Conservation (phyloP, 2,888 invertebrate species). For the Tinea trinotella region DNA sequence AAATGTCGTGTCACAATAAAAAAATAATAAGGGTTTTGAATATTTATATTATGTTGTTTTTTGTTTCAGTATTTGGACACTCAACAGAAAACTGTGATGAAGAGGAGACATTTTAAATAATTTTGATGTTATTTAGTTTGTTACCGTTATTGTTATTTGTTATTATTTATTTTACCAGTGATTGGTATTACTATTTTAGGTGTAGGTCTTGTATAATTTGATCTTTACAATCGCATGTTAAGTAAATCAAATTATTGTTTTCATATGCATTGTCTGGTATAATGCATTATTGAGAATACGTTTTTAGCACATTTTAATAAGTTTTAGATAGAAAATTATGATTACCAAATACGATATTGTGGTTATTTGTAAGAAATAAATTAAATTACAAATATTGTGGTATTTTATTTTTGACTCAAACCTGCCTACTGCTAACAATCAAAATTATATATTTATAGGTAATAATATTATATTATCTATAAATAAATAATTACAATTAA, state of each 20-base stretch:
- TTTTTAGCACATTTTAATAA: conserved; percentile 40
- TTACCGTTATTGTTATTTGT: conserved; percentile 61
- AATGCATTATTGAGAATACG: conserved; percentile 42
- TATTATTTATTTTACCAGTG: conserved; percentile 38
- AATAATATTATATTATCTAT: too few relatives aligned
- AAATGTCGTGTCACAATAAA: too few relatives aligned
- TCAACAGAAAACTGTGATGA: conserved; percentile 89
- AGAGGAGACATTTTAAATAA: conserved; percentile 87
- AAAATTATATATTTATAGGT: too few relatives aligned
- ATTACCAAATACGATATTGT: conserved; percentile 2
- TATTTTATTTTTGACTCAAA: too few relatives aligned
- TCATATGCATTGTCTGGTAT: conserved; percentile 61
- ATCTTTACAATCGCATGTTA: conserved; percentile 36
- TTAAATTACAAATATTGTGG: too few relatives aligned
- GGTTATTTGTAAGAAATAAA: background rate
- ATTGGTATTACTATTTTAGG: conserved; percentile 52
- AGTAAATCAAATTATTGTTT: conserved; percentile 30
- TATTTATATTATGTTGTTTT: conserved; percentile 20
- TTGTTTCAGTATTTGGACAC: conserved; percentile 89
- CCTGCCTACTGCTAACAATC: too few relatives aligned
- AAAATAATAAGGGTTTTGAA: background rate
- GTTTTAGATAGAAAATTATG: background rate
- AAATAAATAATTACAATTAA: too few relatives aligned
- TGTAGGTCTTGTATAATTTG: background rate
- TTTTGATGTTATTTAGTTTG: conserved; percentile 34